Conservation (phyloP, 2,113 vertebrate genomes). For the Callocephalon fimbriatum region DNA sequence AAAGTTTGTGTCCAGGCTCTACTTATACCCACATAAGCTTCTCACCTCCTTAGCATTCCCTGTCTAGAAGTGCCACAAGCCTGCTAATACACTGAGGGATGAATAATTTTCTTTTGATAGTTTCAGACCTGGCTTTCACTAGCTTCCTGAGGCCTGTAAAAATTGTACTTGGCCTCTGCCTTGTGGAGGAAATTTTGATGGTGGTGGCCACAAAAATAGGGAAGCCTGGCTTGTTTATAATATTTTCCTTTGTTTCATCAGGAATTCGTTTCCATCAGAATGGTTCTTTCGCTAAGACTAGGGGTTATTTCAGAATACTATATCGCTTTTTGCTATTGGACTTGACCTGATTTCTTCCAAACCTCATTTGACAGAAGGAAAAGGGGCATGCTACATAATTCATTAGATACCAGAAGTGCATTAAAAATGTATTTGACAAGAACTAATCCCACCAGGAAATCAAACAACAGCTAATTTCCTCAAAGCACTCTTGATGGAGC, state of each 20-base stretch:
- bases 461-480: constrained; percentile 53
- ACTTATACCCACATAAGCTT: not conserved
- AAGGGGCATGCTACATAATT: constrained; percentile 43
- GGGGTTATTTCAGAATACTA: constrained; percentile 25
- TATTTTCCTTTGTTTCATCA: not conserved
- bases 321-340: not conserved
- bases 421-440: constrained; percentile 65
- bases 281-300: not conserved
- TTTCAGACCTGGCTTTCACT: not conserved
- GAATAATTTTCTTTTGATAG: not conserved
- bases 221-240: not conserved
- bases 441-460: constrained; percentile 42
- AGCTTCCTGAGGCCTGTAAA: not conserved
- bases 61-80: not conserved
- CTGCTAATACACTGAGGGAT: not conserved
- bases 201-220: not conserved
- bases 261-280: not conserved
- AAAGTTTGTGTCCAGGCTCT: not conserved
- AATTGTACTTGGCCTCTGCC: not conserved
- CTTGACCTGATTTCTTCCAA: constrained; percentile 62
- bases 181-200: not conserved
- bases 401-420: constrained; percentile 42
- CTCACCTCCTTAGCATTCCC: not conserved
- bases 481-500: not conserved
- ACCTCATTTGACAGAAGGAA: constrained; percentile 26